phyloP scores from a whole-genome alignment of 2,888 invertebrate species.

The Coenonympha glycerion region DNA sequence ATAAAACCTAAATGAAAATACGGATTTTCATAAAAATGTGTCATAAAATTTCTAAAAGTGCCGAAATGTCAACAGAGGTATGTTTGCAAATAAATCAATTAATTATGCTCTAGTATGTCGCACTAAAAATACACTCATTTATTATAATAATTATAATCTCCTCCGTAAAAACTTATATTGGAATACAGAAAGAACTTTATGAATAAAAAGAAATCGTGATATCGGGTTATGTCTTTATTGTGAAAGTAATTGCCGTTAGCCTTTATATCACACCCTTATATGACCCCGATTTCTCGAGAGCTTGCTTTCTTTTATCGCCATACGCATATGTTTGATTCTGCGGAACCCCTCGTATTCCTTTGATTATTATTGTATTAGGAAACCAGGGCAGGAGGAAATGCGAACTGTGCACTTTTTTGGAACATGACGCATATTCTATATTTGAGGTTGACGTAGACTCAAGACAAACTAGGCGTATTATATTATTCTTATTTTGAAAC shows the following conservation, averaged over 20 bases:
- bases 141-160: no score
- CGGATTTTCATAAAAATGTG: no score
- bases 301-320: slow-evolving; percentile 59
- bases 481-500: not conserved
- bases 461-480: not conserved
- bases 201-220: not conserved
- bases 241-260: slow-evolving; percentile 19
- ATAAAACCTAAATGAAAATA: no score
- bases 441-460: slow-evolving; percentile 11
- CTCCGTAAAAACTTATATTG: no score
- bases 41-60: no score
- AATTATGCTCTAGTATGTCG: no score
- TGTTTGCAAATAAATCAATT: no score
- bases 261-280: slow-evolving; percentile 40
- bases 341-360: slow-evolving; percentile 64
- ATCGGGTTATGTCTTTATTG: slow-evolving; percentile 3
- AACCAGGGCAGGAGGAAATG: slow-evolving; percentile 60
- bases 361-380: slow-evolving; percentile 73
- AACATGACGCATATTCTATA: slow-evolving; percentile 41
- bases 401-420: slow-evolving; percentile 64
- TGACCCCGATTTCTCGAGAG: slow-evolving; percentile 45
- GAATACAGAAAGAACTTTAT: no score
- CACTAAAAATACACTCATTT: no score
- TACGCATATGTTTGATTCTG: slow-evolving; percentile 67
- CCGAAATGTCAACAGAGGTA: no score